Evolutionary conservation across 2,113 vertebrate genomes (phyloP).

Genomic region (Amphilophus citrinellus): DNA sequence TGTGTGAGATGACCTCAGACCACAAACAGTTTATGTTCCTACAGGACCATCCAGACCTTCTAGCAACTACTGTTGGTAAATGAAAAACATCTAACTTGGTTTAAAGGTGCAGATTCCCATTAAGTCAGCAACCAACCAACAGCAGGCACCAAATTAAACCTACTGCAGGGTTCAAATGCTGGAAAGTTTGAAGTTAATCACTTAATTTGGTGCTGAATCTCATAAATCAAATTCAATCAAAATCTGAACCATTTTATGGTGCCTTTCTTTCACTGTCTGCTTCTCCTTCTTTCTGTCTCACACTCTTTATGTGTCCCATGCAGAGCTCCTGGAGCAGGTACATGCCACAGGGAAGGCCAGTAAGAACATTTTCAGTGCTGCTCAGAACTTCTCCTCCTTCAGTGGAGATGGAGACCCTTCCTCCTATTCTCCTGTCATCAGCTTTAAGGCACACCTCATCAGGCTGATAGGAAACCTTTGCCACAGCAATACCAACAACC

Average conservation of each 20-base stretch:
- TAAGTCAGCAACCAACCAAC: not conserved
- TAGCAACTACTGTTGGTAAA: constrained; percentile 88
- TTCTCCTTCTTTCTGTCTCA: not conserved
- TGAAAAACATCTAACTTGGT: constrained; percentile 13
- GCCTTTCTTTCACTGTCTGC: not conserved
- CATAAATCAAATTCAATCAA: not conserved
- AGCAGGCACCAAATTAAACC: not conserved
- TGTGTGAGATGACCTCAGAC: constrained; percentile 93
- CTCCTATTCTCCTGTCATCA: constrained; percentile 82
- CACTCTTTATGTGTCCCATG: not conserved
- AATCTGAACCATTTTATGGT: not conserved
- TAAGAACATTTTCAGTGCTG: constrained; percentile 86
- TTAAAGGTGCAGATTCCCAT: not conserved
- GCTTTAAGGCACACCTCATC: constrained; percentile 94
- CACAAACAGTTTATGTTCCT: constrained; percentile 83
- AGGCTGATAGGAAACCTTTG: constrained; percentile 95
- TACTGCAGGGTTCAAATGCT: not conserved
- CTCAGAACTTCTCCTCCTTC: constrained; percentile 77
- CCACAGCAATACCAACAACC: constrained; percentile 87
- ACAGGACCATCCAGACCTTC: constrained; percentile 86
- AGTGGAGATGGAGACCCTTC: constrained; percentile 63
- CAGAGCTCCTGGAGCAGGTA: constrained; percentile 89
- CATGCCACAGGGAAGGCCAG: constrained; percentile 86
- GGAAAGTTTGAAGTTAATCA: not conserved
- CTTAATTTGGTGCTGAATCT: not conserved